phyloP scores from a whole-genome alignment of 1,140 invertebrate genomes.

The Meloidogyne floridensis region DNA sequence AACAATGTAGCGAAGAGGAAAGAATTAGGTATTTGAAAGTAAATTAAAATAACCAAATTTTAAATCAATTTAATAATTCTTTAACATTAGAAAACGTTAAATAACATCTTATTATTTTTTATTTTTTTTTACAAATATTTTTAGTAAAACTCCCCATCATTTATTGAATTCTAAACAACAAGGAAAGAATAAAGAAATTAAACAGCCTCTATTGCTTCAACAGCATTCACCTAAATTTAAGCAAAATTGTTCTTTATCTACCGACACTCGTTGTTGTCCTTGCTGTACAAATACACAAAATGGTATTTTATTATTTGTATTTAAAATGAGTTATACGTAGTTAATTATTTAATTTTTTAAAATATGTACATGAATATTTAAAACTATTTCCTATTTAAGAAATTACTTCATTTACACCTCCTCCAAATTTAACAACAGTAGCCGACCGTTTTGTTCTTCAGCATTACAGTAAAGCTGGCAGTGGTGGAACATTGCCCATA shows the following conservation, averaged over 20 bases:
- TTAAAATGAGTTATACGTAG: no score
- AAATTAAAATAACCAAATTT: not conserved
- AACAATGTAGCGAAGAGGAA: not conserved
- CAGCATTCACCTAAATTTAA: conserved; percentile 9
- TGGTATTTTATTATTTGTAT: not conserved
- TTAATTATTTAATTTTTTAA: no score
- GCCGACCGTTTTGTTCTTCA: conserved; percentile 37
- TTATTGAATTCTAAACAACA: not conserved
- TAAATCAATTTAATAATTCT: no score
- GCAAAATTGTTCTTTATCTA: conserved; percentile 1
- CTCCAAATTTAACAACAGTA: conserved; percentile 19
- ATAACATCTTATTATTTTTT: no score
- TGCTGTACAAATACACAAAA: conserved; percentile 3
- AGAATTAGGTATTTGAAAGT: not conserved
- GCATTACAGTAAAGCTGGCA: conserved; percentile 12
- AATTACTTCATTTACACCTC: not conserved
- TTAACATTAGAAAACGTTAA: no score
- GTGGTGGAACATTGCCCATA: not conserved
- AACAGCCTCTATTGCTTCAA: not conserved
- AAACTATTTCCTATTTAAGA: not conserved
- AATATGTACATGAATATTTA: no score
- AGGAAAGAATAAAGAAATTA: not conserved
- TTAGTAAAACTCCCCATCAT: not conserved
- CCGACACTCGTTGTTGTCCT: not conserved
- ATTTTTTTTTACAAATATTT: not conserved